Percentiles rank a stretch among this genome's conserved stretches.
These are phyloP conservation scores for Caenorhabditis brenneri DNA, from an alignment of 1,140 invertebrate genomes.

Conservation along the genomic window DNA sequence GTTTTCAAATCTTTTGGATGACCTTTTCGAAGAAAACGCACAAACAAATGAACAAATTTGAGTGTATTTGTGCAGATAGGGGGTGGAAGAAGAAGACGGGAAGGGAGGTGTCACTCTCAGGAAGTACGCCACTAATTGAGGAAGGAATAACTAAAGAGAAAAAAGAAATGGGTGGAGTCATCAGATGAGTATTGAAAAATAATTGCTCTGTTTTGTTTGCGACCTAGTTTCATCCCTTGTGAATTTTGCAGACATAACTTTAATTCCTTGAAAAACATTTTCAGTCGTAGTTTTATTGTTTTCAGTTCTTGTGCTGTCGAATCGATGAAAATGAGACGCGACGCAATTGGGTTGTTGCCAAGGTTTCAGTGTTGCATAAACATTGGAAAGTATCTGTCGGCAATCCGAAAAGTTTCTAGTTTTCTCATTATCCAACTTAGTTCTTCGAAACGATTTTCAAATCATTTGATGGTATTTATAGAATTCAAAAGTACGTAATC, in stretches of 20 bases:
- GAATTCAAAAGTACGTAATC: too few relatives aligned
- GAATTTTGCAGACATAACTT: not conserved
- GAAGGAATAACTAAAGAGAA: constrained; percentile 14
- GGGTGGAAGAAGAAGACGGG: constrained; percentile 5
- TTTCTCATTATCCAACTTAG: too few relatives aligned
- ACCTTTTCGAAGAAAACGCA: not conserved
- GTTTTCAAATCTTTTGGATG: not conserved
- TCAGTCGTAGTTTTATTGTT: too few relatives aligned
- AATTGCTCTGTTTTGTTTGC: not conserved
- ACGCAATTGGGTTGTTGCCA: too few relatives aligned
- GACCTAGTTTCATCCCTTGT: not conserved
- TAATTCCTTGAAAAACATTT: too few relatives aligned
- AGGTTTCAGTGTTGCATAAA: too few relatives aligned
- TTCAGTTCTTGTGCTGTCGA: too few relatives aligned
- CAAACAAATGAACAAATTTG: constrained; percentile 6
- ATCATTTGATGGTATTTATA: too few relatives aligned
- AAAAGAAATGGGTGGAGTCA: not conserved
- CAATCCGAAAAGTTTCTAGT: too few relatives aligned
- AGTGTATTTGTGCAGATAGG: not conserved
- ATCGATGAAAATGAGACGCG: too few relatives aligned
- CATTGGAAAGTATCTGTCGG: too few relatives aligned
- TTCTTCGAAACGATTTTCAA: too few relatives aligned
- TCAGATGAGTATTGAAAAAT: not conserved
- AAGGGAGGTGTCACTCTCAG: constrained; percentile 3
- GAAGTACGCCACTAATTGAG: constrained; percentile 33